Conservation (phyloP, 1,140 invertebrate genomes). For the Ceratina japonica region DNA sequence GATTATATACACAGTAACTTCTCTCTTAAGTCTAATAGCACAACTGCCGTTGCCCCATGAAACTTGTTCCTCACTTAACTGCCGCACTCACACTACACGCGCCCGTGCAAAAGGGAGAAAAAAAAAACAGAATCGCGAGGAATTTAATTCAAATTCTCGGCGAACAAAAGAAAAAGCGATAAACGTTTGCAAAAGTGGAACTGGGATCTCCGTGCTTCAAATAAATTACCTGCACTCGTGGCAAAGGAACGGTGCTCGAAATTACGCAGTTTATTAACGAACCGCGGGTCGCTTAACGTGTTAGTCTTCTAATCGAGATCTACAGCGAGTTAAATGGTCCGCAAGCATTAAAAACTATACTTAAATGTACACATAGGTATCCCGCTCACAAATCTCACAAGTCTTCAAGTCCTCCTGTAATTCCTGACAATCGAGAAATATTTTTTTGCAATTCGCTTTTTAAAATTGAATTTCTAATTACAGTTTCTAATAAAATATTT, state of each 20-base stretch:
- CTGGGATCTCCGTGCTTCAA: background rate
- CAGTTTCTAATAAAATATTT: too few relatives aligned
- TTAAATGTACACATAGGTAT: background rate
- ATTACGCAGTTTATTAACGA: conserved; percentile 21
- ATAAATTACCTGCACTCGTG: background rate
- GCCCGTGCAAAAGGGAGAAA: background rate
- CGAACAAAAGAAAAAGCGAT: conserved; percentile 4
- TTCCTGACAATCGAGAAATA: too few relatives aligned
- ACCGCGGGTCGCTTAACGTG: background rate
- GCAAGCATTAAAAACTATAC: background rate
- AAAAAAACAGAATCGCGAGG: too few relatives aligned
- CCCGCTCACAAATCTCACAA: too few relatives aligned
- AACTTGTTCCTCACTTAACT: background rate
- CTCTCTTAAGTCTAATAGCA: too few relatives aligned
- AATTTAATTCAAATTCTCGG: conserved; percentile 23
- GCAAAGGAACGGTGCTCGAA: background rate
- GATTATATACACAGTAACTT: too few relatives aligned
- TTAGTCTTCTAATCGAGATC: background rate
- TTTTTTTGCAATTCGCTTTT: too few relatives aligned
- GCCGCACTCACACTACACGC: too few relatives aligned
- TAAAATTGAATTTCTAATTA: too few relatives aligned
- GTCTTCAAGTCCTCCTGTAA: too few relatives aligned
- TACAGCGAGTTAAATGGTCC: background rate
- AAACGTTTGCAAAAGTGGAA: background rate
- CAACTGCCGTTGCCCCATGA: too few relatives aligned